phyloP scores from a whole-genome alignment of 2,888 invertebrate species.

The Polymixis flavicincta region DNA sequence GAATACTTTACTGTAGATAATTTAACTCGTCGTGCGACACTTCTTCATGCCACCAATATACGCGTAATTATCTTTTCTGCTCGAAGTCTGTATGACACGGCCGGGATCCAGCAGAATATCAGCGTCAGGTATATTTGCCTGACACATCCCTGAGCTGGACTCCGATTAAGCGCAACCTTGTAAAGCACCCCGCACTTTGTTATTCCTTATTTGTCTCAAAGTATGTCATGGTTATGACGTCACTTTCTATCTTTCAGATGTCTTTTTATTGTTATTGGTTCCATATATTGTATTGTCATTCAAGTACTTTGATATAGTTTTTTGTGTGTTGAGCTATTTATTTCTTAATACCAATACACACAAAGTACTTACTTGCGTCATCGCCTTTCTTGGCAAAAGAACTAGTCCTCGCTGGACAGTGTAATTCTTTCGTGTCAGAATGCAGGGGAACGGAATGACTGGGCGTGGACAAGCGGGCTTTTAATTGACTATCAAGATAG shows the following conservation, averaged over 20 bases:
- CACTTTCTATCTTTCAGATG: not conserved
- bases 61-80: not conserved
- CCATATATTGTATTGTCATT: not conserved
- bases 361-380: too few relatives aligned
- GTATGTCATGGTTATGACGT: not conserved
- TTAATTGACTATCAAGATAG: slow-evolving; percentile 2
- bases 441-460: not conserved
- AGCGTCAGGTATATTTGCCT: too few relatives aligned
- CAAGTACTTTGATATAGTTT: not conserved
- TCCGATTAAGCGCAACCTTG: not conserved
- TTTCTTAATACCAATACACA: not conserved
- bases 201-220: not conserved
- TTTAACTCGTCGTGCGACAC: not conserved
- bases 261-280: not conserved
- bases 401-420: not conserved
- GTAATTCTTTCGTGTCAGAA: not conserved
- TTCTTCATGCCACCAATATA: not conserved
- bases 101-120: not conserved
- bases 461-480: slow-evolving; percentile 1
- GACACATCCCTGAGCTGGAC: not conserved
- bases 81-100: not conserved
- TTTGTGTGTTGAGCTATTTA: not conserved
- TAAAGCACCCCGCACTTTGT: not conserved
- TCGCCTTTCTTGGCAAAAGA: not conserved
- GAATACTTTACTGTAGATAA: not conserved